Percentiles rank a stretch among this genome's conserved stretches.
Evolutionary conservation across 2,888 invertebrate species (phyloP).

Genomic region (Penaeus monodon): DNA sequence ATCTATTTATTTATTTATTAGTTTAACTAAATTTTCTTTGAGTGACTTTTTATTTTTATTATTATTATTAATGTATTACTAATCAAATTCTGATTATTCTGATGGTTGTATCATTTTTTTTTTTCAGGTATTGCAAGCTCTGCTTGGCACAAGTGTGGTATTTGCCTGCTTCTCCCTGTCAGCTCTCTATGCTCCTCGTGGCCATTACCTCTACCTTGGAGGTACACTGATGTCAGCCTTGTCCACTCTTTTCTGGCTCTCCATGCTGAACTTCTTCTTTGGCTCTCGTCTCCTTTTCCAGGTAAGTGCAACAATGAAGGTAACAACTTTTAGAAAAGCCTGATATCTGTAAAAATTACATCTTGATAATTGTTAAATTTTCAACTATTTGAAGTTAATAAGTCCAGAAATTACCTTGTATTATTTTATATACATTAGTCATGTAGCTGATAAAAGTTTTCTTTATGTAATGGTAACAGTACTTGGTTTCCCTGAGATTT

Average conservation of each 20-base stretch:
- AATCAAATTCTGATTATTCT: no score
- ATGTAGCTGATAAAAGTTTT: no score
- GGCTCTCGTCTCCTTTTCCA: conserved; percentile 84
- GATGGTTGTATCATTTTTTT: neutral
- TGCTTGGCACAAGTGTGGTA: conserved; percentile 86
- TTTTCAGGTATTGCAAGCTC: conserved; percentile 80
- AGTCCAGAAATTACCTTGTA: no score
- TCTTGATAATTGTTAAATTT: no score
- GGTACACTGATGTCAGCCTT: conserved; percentile 87
- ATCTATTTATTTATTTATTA: no score
- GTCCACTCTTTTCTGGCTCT: conserved; percentile 82
- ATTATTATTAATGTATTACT: neutral
- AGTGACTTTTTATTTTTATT: neutral
- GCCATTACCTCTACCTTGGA: conserved; percentile 90
- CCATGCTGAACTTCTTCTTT: conserved; percentile 87
- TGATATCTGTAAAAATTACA: no score
- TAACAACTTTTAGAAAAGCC: neutral
- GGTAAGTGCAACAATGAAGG: conserved; percentile 71
- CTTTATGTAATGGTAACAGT: no score
- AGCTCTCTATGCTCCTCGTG: conserved; percentile 87
- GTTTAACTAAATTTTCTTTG: no score
- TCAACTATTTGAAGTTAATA: no score
- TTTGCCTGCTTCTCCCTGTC: conserved; percentile 93
- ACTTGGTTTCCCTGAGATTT: no score
- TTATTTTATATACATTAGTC: no score